phyloP scores from a whole-genome alignment of 2,797 vertebrate species.

The Chaunax sp. region DNA sequence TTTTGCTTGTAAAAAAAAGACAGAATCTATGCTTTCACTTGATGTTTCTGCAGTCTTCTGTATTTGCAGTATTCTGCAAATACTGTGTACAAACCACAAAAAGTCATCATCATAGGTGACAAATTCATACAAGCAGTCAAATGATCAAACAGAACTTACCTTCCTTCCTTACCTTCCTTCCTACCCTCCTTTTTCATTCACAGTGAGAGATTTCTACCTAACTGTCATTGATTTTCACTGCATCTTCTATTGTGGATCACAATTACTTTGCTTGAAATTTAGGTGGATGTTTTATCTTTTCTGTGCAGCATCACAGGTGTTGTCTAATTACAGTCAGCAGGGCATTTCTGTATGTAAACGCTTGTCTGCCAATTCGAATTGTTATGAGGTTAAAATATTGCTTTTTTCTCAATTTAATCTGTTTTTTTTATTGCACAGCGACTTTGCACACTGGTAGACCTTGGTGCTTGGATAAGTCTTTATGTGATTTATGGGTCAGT shows the following conservation, averaged over 20 bases:
- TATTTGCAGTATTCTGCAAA: too few relatives aligned
- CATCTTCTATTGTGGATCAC: constrained; percentile 48
- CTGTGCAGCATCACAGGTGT: neutral
- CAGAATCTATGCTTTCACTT: too few relatives aligned
- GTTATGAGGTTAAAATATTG: neutral
- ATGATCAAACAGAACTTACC: constrained; percentile 27
- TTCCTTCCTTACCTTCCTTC: too few relatives aligned
- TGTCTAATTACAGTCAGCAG: neutral
- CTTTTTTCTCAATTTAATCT: neutral
- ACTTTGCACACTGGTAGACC: neutral
- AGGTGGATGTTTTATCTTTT: constrained; percentile 30
- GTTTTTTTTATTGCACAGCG: neutral
- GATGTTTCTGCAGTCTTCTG: too few relatives aligned
- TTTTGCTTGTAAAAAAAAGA: too few relatives aligned
- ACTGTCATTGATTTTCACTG: constrained; percentile 16
- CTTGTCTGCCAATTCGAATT: too few relatives aligned
- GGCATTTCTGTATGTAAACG: too few relatives aligned
- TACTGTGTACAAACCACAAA: too few relatives aligned
- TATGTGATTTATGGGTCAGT: constrained; percentile 2
- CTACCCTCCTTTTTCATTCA: neutral
- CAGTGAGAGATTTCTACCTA: constrained; percentile 29
- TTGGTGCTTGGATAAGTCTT: constrained; percentile 15
- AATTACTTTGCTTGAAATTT: constrained; percentile 30
- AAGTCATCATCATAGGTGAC: too few relatives aligned
- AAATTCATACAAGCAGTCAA: too few relatives aligned